These are phyloP conservation scores for Anhinga anhinga DNA, from an alignment of 2,113 vertebrate species.

Conservation along the genomic window DNA sequence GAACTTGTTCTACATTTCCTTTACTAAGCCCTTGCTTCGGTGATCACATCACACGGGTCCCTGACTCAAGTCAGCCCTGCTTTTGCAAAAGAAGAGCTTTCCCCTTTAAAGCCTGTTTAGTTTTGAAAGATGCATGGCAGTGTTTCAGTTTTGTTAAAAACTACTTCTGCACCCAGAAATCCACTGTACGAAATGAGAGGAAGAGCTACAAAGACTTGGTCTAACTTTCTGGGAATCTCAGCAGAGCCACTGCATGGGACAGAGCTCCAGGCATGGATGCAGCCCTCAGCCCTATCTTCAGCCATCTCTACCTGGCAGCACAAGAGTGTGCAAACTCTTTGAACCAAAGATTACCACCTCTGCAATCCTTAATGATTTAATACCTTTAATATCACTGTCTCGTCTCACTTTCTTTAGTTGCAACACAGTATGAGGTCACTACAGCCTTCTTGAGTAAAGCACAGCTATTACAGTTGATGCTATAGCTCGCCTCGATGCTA, in stretches of 20 bases:
- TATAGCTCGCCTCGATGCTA: not conserved
- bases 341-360: constrained; percentile 3
- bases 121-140: not conserved
- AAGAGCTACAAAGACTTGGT: not conserved
- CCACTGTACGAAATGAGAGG: not conserved
- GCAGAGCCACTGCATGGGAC: not conserved
- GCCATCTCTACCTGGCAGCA: not conserved
- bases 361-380: constrained; percentile 46
- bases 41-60: not conserved
- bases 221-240: not conserved
- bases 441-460: not conserved
- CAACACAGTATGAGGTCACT: constrained; percentile 37
- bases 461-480: not conserved
- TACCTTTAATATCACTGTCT: constrained; percentile 40
- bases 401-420: constrained; percentile 52
- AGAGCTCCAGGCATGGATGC: not conserved
- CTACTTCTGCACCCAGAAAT: not conserved
- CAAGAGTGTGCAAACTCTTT: not conserved
- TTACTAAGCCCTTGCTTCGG: not conserved
- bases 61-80: not conserved
- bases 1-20: not conserved
- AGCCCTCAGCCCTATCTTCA: not conserved
- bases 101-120: not conserved
- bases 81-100: not conserved
- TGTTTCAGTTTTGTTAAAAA: not conserved